phyloP scores from a whole-genome alignment of 2,888 invertebrate genomes.

The Synergus gifuensis region DNA sequence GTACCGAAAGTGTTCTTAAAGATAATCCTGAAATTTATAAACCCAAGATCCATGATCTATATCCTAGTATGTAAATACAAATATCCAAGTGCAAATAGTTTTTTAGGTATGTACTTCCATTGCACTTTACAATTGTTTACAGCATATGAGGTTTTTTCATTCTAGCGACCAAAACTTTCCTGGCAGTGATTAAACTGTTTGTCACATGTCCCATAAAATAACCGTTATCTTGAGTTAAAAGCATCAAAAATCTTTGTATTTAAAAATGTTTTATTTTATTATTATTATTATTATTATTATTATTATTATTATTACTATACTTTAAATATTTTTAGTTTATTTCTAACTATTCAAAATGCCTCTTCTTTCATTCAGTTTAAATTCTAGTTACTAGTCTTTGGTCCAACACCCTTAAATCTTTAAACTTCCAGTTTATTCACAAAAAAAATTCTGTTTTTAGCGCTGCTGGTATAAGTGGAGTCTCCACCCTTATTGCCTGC shows the following conservation, averaged over 20 bases:
- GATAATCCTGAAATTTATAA: neutral
- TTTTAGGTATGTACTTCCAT: neutral
- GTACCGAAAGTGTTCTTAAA: neutral
- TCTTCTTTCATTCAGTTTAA: neutral
- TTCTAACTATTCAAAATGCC: neutral
- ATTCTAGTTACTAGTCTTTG: neutral
- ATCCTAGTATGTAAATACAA: neutral
- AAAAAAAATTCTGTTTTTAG: slow-evolving; percentile 67
- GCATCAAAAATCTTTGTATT: neutral
- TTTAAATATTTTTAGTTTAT: neutral
- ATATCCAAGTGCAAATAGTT: neutral
- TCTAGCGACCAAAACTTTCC: neutral
- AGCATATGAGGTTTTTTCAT: neutral
- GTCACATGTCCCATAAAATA: neutral
- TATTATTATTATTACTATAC: neutral
- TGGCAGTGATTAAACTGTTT: neutral
- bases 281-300: no score
- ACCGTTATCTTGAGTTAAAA: neutral
- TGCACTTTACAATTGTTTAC: neutral
- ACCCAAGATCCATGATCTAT: neutral
- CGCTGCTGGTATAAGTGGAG: slow-evolving; percentile 80
- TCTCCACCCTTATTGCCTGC: slow-evolving; percentile 82
- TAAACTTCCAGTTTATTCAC: neutral
- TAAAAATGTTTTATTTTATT: no score
- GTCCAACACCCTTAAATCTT: neutral